These are phyloP conservation scores for Telenomus remus DNA, from an alignment of 1,140 invertebrate species.

Conservation along the genomic window DNA sequence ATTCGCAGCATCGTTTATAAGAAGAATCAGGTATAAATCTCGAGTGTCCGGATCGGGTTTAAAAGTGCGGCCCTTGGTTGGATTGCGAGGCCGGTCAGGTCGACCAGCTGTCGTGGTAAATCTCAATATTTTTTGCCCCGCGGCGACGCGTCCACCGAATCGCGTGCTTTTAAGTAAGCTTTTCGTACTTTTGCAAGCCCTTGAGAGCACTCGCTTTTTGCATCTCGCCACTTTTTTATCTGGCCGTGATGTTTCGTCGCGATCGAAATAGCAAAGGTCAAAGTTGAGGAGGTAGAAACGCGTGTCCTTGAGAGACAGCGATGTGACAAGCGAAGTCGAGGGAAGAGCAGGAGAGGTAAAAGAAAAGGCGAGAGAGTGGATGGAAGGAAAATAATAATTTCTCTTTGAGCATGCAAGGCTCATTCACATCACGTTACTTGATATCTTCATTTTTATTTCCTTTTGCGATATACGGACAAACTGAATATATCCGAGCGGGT, in stretches of 20 bases:
- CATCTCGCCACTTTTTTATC: constrained; percentile 45
- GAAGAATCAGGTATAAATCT: constrained; percentile 60
- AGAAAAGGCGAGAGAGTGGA: not conserved
- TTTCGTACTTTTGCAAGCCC: constrained; percentile 46
- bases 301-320: too few species aligned
- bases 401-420: constrained; percentile 27
- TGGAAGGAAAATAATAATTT: constrained; percentile 32
- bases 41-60: constrained; percentile 55
- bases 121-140: constrained; percentile 59
- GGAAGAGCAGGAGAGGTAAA: not conserved
- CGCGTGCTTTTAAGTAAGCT: constrained; percentile 58
- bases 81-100: constrained; percentile 57
- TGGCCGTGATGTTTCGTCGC: too few species aligned
- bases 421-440: constrained; percentile 45
- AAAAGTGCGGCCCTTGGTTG: constrained; percentile 53
- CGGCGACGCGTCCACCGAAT: constrained; percentile 56
- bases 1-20: constrained; percentile 55
- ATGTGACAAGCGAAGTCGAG: not conserved
- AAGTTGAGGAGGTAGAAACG: too few species aligned
- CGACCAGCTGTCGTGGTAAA: constrained; percentile 60
- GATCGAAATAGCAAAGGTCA: constrained; percentile 30
- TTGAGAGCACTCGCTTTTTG: constrained; percentile 54
- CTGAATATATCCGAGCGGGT: constrained; percentile 33
- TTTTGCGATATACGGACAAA: constrained; percentile 21
- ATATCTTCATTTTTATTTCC: constrained; percentile 44